These are phyloP conservation scores for Sipha maydis DNA, from an alignment of 2,888 invertebrate genomes.

Conservation along the genomic window DNA sequence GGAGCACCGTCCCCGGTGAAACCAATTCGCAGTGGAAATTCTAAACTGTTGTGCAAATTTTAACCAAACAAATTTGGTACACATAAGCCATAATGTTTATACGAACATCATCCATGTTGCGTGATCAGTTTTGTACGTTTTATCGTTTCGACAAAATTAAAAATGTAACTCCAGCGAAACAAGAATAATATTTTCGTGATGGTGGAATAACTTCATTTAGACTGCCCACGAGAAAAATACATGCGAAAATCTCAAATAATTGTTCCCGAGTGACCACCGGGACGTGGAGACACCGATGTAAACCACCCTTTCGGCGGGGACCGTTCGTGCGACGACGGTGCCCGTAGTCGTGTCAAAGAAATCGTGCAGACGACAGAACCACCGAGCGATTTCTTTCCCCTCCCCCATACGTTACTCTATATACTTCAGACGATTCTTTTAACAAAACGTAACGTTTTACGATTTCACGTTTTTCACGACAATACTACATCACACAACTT, in stretches of 20 bases:
- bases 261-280: neutral
- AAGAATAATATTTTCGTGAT: neutral
- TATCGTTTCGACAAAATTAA: too few species aligned
- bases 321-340: slow-evolving; percentile 18
- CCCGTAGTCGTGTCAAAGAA: slow-evolving; percentile 22
- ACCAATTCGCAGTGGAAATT: too few species aligned
- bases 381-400: neutral
- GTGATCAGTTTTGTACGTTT: too few species aligned
- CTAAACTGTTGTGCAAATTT: too few species aligned
- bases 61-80: too few species aligned
- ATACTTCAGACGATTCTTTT: neutral
- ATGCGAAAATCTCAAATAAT: neutral
- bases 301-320: slow-evolving; percentile 10
- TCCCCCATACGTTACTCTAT: neutral
- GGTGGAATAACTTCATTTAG: neutral
- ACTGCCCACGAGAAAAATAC: neutral
- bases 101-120: neutral
- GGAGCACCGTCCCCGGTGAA: too few species aligned
- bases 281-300: neutral
- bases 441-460: slow-evolving; percentile 15
- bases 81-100: neutral
- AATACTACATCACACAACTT: slow-evolving; percentile 37
- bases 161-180: neutral
- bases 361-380: slow-evolving; percentile 36
- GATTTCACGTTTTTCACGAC: slow-evolving; percentile 32